A percentile compares a stretch with the other conserved stretches of the same genome.
These are phyloP conservation scores for Orthonevra nobilis DNA, from an alignment of 2,888 invertebrate species.

Conservation along the genomic window DNA sequence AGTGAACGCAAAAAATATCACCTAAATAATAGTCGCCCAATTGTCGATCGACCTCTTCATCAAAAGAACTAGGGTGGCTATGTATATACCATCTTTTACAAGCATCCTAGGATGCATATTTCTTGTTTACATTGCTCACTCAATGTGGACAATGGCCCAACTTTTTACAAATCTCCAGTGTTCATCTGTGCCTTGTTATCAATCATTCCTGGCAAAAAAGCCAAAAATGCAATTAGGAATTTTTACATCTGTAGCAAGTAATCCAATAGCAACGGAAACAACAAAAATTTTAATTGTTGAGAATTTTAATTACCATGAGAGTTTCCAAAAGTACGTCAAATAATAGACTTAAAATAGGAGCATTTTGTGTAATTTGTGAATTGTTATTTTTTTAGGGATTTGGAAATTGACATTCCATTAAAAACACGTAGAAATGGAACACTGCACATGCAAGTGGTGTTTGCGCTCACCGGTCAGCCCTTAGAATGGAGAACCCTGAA, in stretches of 20 bases:
- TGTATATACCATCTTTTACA: constrained; percentile 82
- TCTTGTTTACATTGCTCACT: constrained; percentile 85
- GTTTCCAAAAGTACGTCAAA: constrained; percentile 82
- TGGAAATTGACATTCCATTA: constrained; percentile 86
- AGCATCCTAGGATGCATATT: constrained; percentile 84
- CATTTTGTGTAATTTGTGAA: constrained; percentile 51
- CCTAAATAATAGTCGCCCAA: too few relatives aligned
- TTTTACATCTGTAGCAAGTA: constrained; percentile 84
- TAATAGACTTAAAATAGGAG: constrained; percentile 43
- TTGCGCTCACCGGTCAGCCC: constrained; percentile 83
- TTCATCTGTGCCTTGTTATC: constrained; percentile 82
- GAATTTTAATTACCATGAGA: constrained; percentile 85
- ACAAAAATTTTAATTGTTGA: constrained; percentile 83
- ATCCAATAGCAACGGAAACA: constrained; percentile 83
- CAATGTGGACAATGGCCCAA: constrained; percentile 88
- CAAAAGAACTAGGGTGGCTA: constrained; percentile 33
- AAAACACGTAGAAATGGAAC: constrained; percentile 92
- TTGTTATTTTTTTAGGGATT: constrained; percentile 81
- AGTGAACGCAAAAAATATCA: neutral
- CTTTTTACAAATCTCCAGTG: constrained; percentile 88
- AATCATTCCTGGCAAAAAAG: constrained; percentile 85
- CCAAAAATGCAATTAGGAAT: constrained; percentile 87
- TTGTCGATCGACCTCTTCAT: too few relatives aligned
- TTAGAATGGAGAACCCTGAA: constrained; percentile 83
- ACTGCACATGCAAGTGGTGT: constrained; percentile 87